Evolutionary conservation across 92 coral and sea anemone species (phyloP).

Genomic region (Micromussa lordhowensis): DNA sequence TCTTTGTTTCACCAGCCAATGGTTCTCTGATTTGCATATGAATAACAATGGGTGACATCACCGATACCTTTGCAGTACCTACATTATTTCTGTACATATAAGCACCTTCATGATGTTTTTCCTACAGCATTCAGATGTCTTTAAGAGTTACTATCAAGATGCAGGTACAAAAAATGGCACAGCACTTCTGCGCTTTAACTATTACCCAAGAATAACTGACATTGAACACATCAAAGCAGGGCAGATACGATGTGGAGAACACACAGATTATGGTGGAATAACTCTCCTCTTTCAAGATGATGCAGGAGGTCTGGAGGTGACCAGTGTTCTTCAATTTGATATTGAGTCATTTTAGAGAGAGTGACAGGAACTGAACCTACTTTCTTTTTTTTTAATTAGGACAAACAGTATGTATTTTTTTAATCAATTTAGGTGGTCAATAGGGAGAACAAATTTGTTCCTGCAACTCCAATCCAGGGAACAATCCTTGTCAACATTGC

Average conservation of each 20-base stretch:
- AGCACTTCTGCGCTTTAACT: slow-evolving; percentile 73
- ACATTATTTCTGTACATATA: no score
- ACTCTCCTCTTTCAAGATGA: slow-evolving; percentile 73
- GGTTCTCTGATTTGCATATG: no score
- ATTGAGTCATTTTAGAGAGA: neutral
- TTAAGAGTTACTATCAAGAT: slow-evolving; percentile 45
- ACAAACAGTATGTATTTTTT: neutral
- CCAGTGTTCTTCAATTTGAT: neutral
- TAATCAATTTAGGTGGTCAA: slow-evolving; percentile 63
- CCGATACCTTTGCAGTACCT: no score
- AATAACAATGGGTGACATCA: no score
- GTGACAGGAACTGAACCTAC: neutral
- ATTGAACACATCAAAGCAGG: slow-evolving; percentile 56
- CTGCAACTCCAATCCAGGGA: slow-evolving; percentile 78
- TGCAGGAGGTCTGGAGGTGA: slow-evolving; percentile 75
- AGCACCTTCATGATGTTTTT: neutral
- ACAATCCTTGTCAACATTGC: slow-evolving; percentile 83
- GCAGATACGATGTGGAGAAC: slow-evolving; percentile 77
- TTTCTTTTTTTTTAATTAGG: neutral
- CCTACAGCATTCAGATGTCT: slow-evolving; percentile 64
- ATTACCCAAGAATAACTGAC: slow-evolving; percentile 68
- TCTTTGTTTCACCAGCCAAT: no score
- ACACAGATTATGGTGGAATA: slow-evolving; percentile 77
- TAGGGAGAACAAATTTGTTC: slow-evolving; percentile 67
- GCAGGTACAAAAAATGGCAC: slow-evolving; percentile 60